phyloP scores from a whole-genome alignment of 2,113 vertebrate species.

The Alethe castanea region DNA sequence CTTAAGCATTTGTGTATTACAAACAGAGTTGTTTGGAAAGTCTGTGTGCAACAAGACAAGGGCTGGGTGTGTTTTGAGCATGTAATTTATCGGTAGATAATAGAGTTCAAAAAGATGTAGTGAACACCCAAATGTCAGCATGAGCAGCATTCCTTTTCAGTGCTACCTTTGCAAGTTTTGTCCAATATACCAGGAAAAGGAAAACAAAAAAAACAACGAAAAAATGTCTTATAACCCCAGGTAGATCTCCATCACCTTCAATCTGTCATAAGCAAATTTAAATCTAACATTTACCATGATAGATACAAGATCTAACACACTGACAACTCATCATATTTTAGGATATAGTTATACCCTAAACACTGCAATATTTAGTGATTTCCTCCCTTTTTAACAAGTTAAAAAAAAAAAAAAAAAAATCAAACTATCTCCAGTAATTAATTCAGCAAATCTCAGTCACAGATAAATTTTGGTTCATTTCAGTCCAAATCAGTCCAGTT shows the following conservation, averaged over 20 bases:
- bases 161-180: neutral
- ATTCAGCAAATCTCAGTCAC: neutral
- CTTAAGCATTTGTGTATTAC: neutral
- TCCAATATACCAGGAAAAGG: neutral
- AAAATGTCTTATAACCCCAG: neutral
- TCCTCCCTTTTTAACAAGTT: neutral
- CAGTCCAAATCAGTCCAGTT: conserved; percentile 3
- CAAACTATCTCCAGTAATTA: neutral
- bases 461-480: neutral
- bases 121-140: neutral
- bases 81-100: neutral
- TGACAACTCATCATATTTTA: neutral
- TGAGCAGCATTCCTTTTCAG: neutral
- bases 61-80: neutral
- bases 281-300: neutral
- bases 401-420: too few species aligned
- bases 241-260: neutral
- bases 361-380: neutral
- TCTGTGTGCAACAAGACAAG: neutral
- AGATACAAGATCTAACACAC: neutral
- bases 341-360: neutral
- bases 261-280: neutral
- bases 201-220: neutral
- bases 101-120: neutral
- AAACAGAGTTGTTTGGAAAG: neutral